Conservation (phyloP, 2,797 vertebrate genomes). For the Acrossocheilus wenchowensis region DNA sequence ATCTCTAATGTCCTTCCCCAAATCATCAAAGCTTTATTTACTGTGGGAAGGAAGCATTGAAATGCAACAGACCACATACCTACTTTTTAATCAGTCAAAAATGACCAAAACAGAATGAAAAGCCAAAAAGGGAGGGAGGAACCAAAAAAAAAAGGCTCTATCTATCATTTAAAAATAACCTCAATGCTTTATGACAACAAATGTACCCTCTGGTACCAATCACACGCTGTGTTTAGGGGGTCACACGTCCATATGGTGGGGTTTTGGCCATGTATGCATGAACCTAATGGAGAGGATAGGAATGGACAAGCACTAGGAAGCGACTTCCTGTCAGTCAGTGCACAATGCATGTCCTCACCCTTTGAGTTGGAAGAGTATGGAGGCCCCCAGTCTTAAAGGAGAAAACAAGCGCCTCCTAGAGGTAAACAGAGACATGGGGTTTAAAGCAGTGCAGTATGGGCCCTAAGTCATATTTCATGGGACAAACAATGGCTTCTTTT, state of each 20-base stretch:
- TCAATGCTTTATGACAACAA: not conserved
- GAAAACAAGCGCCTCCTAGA: slow-evolving; percentile 85
- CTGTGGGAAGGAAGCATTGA: not conserved
- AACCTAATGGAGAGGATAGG: slow-evolving; percentile 28
- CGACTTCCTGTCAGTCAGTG: slow-evolving; percentile 63
- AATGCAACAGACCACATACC: not conserved
- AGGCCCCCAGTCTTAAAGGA: slow-evolving; percentile 83
- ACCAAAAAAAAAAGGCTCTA: not conserved
- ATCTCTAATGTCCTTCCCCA: not conserved
- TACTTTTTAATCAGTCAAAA: not conserved
- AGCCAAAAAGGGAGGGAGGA: not conserved
- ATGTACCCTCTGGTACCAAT: not conserved
- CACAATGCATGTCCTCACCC: slow-evolving; percentile 80
- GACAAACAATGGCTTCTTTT: slow-evolving; percentile 17
- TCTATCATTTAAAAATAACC: not conserved
- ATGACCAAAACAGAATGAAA: not conserved
- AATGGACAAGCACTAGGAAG: slow-evolving; percentile 46
- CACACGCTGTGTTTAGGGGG: not conserved
- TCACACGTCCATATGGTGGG: not conserved
- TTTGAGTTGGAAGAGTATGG: slow-evolving; percentile 81
- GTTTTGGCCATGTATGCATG: slow-evolving; percentile 23
- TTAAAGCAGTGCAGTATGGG: slow-evolving; percentile 61
- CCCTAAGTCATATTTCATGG: slow-evolving; percentile 4
- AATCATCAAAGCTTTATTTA: not conserved
- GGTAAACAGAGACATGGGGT: slow-evolving; percentile 81